Conservation (phyloP, 2,797 vertebrate genomes). For the Leptoclinus maculatus region DNA sequence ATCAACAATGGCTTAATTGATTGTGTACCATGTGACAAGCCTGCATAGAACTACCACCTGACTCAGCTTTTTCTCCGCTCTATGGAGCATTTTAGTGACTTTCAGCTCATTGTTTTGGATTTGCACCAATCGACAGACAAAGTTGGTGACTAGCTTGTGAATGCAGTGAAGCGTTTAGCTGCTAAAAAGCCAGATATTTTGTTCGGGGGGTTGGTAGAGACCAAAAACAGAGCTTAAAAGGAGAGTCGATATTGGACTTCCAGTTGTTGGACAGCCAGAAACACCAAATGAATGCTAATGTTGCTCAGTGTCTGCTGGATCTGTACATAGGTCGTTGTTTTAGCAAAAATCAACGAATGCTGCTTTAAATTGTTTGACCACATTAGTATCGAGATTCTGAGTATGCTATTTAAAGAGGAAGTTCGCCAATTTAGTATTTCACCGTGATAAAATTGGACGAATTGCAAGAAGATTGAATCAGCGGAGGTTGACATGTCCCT, state of each 20-base stretch:
- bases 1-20: neutral
- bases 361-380: neutral
- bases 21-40: neutral
- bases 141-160: neutral
- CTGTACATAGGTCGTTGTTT: neutral
- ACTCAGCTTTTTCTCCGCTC: neutral
- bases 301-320: neutral
- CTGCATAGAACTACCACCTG: neutral
- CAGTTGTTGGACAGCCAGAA: neutral
- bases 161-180: neutral
- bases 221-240: neutral
- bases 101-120: neutral
- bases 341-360: rapidly evolving
- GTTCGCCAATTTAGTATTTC: neutral
- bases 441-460: neutral
- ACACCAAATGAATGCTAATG: neutral
- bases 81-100: neutral
- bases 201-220: neutral
- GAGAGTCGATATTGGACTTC: neutral
- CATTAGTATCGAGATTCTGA: neutral
- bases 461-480: neutral
- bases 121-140: neutral
- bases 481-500: neutral
- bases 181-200: neutral
- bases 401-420: neutral